Evolutionary conservation across 2,113 vertebrate genomes (phyloP), one percentile per base, ranked within the genome.

Genomic region (Stegostoma tigrinum): DNA sequence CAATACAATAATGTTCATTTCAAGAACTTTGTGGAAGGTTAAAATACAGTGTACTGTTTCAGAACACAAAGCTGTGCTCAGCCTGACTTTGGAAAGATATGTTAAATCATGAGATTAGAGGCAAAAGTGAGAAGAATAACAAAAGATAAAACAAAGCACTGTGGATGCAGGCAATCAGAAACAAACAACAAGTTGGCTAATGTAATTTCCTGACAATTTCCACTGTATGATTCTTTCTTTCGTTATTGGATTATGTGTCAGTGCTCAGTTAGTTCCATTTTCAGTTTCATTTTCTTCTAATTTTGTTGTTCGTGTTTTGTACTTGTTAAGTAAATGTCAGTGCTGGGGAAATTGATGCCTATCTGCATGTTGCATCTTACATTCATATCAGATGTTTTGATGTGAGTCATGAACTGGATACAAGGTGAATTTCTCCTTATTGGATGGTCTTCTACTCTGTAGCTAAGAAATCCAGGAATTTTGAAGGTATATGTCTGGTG

Each of bases 1-100:
- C 89, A 93, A 67, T 38, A 67, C 66, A 67, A 67, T 93, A 93
- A 93, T 66, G 66, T 93, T 67, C 68, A 67, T 93, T 93, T 67
- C 61, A 93, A 38, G 61, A 67, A 93, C 89, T 93, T 38, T 38
- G 55, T n/a, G 67, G 24, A 72, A 95, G 70, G 93, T 95, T 95
- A 68, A 19, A 27, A 95, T 24, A 72, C 55, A 61, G 55, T 61
- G 12, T 42, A 27, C 23, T 0, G 68, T 23, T 75, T 45, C 23
- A 75, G 38, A 52, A 30, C 94, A 75, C 94, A 95, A 95, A 95
- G 42, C 68, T 23, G 68, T 15, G 30, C 34, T 72, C 27, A 45
- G 2, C 19, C 42, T 52, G 68, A 0, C 68, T 95, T 75, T 34
- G 10, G 15, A 24, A 72, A 75, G 68, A 95, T 72, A 48, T 70